Evolutionary conservation across 2,797 vertebrate species (phyloP).

Genomic region (Eospalax fontanierii): DNA sequence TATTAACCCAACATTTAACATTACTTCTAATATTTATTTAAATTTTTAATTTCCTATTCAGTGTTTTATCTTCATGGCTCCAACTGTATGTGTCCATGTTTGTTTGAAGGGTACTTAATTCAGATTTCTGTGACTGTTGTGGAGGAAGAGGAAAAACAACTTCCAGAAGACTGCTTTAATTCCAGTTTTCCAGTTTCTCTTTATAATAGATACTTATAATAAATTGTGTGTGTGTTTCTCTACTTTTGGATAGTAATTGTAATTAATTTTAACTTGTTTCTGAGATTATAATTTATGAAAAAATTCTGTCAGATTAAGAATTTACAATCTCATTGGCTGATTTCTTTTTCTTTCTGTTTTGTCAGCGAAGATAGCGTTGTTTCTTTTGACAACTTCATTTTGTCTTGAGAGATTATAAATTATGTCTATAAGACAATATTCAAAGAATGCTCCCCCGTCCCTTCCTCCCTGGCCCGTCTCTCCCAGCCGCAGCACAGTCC

Average conservation of each 20-base stretch:
- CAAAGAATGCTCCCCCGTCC: not conserved
- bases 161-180: not conserved
- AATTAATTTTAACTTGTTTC: not conserved
- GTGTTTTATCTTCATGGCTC: not conserved
- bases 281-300: not conserved
- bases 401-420: not conserved
- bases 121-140: not conserved
- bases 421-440: not conserved
- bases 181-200: not conserved
- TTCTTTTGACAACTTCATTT: constrained; percentile 15
- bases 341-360: not conserved
- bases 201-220: not conserved
- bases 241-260: not conserved
- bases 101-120: constrained; percentile 4
- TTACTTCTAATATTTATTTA: not conserved
- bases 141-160: not conserved
- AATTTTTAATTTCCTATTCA: constrained; percentile 9
- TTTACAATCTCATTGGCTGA: not conserved
- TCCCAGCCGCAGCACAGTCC: not conserved
- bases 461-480: not conserved
- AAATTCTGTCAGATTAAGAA: not conserved
- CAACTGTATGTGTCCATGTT: not conserved
- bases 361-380: not conserved
- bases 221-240: not conserved
- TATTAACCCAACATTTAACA: too few species aligned